phyloP scores from a whole-genome alignment of 2,113 vertebrate species.

The Centropristis striata region DNA sequence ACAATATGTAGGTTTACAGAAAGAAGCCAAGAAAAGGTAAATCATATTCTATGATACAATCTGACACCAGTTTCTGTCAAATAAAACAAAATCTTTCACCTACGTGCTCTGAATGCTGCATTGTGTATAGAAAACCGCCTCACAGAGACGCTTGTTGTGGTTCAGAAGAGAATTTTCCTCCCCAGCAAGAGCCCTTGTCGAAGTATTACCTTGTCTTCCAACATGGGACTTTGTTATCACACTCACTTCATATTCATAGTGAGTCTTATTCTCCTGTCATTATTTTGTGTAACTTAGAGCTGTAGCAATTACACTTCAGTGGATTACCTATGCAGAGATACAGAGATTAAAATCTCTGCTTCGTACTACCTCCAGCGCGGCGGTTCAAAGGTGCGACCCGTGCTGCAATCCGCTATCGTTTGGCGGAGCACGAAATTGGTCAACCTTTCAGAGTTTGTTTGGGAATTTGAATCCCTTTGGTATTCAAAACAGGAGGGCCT shows the following conservation, averaged over 20 bases:
- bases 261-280: slow-evolving; percentile 71
- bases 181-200: slow-evolving; percentile 84
- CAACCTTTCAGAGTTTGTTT: slow-evolving; percentile 74
- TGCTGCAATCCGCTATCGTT: slow-evolving; percentile 46
- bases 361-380: slow-evolving; percentile 29
- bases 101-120: slow-evolving; percentile 79
- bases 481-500: slow-evolving; percentile 77
- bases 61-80: not conserved
- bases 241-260: slow-evolving; percentile 85
- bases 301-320: slow-evolving; percentile 89
- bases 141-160: slow-evolving; percentile 81
- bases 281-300: slow-evolving; percentile 84
- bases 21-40: not conserved
- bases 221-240: slow-evolving; percentile 86
- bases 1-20: not conserved
- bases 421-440: slow-evolving; percentile 61
- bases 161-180: slow-evolving; percentile 87
- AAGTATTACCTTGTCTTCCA: slow-evolving; percentile 85
- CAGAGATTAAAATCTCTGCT: slow-evolving; percentile 68
- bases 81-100: slow-evolving; percentile 83
- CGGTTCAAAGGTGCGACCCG: slow-evolving; percentile 70
- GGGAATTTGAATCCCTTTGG: slow-evolving; percentile 77
- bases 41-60: not conserved
- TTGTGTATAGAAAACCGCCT: slow-evolving; percentile 82
- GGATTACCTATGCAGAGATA: slow-evolving; percentile 86